Base-by-base conservation (phyloP, 2,113 vertebrate species). In the Thamnophis sirtalis region DNA sequence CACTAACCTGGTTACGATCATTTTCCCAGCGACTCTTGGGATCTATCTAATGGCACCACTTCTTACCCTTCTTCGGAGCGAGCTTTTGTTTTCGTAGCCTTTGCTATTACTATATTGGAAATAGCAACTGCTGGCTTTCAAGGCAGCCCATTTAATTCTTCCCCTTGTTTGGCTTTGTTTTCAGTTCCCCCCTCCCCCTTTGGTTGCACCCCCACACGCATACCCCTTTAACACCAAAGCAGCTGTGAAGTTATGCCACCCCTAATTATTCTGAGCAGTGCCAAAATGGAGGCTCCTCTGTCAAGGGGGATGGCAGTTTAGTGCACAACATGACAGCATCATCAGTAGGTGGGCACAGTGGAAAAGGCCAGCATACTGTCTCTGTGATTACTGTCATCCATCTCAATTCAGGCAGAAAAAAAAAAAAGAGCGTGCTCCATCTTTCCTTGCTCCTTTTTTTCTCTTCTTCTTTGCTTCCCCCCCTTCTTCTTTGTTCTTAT, bases 261-360 rank as follows among this genome's bases (percentile, higher is more conserved):
- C 95, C 94, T 96, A 55, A 95, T 96, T 94, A 93, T 93, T 95
- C 84, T 95, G 92, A 58, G 93, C 94, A 89, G 93, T 91, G 95
- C 96, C 93, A 94, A 92, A 96, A 96, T 90, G 95, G 94, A 94
- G 95, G 96, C 94, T 9, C 91, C 87, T 50, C 95, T 95, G 94
- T 93, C 93, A 93, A 95, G 0, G 96, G 96, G 97, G 96, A 94
- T 94, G 96, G 97, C 95, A 95, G 95, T 94, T 89, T 92, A 96
- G 95, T 55, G 84, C 94, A 92, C 96, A 96, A 94, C 95, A 92
- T 91, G 96, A 96, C 97, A 97, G 5, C 95, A 86, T 93, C 97
- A 96, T 96, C 97, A 96, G 97, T 97, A 97, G 97, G 97, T 97
- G 97, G 97, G 97, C 97, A 96, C 86, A 48, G 95, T 94, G 96